Conservation (phyloP, 2,113 vertebrate species). For the Hippocampus guttulatus region DNA sequence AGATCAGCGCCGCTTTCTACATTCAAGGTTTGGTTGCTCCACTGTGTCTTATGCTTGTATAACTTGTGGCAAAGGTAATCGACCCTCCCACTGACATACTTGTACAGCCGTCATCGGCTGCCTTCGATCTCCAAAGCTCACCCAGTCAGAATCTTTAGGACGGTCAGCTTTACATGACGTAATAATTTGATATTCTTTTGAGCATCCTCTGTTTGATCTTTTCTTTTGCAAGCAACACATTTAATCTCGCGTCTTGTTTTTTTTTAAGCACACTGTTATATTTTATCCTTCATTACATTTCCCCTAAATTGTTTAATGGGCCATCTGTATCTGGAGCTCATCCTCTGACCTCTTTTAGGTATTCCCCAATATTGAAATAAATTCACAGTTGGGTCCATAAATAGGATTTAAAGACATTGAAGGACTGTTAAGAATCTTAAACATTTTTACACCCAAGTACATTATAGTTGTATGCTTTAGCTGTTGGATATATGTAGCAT, state of each 20-base stretch:
- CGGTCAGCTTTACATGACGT: not conserved
- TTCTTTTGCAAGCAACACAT: not conserved
- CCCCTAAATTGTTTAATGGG: not conserved
- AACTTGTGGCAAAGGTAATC: not conserved
- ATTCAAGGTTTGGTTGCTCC: not conserved
- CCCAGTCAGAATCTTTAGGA: not conserved
- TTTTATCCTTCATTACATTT: not conserved
- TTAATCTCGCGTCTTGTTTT: not conserved
- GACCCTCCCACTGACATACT: not conserved
- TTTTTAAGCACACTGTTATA: not conserved
- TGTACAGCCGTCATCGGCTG: not conserved
- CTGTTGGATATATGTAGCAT: constrained; percentile 16
- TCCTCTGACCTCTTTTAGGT: not conserved
- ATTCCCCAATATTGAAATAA: not conserved
- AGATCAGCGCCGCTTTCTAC: not conserved
- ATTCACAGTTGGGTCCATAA: not conserved
- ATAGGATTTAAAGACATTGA: not conserved
- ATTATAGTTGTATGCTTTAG: not conserved
- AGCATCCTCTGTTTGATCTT: not conserved
- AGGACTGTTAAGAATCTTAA: not conserved
- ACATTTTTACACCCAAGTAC: not conserved
- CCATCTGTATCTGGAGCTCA: not conserved
- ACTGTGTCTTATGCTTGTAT: not conserved
- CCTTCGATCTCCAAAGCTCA: not conserved
- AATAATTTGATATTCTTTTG: not conserved